A percentile compares a stretch with the other conserved stretches of the same genome.
phyloP scores from a whole-genome alignment of 2,113 vertebrate species.

The Gopherus flavomarginatus region DNA sequence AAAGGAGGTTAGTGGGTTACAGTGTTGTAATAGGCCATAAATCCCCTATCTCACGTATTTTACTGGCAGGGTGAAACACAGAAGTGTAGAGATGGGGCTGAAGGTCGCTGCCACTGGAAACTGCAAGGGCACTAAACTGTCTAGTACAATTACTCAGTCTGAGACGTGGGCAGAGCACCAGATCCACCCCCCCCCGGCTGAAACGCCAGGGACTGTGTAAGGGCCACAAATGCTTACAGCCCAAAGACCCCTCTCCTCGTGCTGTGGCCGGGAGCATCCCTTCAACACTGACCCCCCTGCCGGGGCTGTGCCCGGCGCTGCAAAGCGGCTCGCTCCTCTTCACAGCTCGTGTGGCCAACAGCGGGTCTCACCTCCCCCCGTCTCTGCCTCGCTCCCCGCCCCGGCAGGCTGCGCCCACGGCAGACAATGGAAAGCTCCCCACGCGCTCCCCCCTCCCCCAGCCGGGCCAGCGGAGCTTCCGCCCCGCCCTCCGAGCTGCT shows the following conservation, averaged over 20 bases:
- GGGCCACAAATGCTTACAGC: no score
- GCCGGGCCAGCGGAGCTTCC: no score
- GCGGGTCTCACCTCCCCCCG: neutral
- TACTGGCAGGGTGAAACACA: neutral
- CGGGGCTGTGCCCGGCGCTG: neutral
- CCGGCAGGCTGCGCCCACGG: neutral
- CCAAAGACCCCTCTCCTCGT: no score
- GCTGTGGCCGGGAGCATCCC: neutral
- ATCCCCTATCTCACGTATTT: neutral
- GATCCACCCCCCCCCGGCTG: neutral
- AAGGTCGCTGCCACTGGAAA: neutral
- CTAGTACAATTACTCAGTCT: neutral
- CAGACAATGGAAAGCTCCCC: neutral
- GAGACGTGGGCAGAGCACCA: no score
- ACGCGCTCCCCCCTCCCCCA: neutral
- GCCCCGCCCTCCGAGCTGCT: neutral
- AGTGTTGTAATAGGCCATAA: neutral
- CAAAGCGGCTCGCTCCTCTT: no score
- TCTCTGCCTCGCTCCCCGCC: neutral
- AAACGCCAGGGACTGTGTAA: neutral
- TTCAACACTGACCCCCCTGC: neutral
- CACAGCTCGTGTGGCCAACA: no score
- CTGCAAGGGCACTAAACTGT: neutral
- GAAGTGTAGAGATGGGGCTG: neutral
- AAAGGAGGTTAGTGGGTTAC: neutral